Conservation (phyloP, 2,797 vertebrate species). For the Microhierax caerulescens region DNA sequence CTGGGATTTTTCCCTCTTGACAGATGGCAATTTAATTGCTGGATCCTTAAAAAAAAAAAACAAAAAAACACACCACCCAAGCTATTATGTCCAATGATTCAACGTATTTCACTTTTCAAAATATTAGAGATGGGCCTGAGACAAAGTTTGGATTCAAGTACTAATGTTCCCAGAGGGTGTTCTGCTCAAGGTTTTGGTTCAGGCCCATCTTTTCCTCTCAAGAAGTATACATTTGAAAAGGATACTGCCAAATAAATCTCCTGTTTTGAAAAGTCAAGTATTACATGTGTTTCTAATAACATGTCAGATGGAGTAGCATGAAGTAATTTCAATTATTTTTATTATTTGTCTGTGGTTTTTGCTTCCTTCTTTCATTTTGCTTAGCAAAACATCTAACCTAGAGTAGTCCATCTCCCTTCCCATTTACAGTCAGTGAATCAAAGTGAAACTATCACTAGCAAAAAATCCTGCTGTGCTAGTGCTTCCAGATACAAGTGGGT, state of each 20-base stretch:
- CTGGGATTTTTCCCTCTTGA: constrained; percentile 3
- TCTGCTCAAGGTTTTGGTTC: constrained; percentile 26
- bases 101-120: neutral
- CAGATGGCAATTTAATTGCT: constrained; percentile 31
- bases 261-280: constrained; percentile 37
- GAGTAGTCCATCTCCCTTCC: neutral
- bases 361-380: constrained; percentile 49
- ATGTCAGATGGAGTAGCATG: constrained; percentile 44
- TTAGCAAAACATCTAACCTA: constrained; percentile 23
- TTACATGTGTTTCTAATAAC: constrained; percentile 56
- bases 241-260: constrained; percentile 39
- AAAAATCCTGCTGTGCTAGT: neutral
- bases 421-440: neutral
- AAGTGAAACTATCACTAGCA: neutral
- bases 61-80: neutral
- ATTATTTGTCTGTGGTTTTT: constrained; percentile 55
- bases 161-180: constrained; percentile 5
- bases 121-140: neutral
- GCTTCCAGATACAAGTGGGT: neutral
- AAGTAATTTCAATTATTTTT: constrained; percentile 58
- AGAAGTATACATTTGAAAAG: constrained; percentile 29
- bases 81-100: neutral
- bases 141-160: neutral
- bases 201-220: constrained; percentile 32
- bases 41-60: neutral